A percentile compares a stretch with the other conserved stretches of the same genome.
phyloP scores from a whole-genome alignment of 1,140 invertebrate genomes.

The Acromyrmex charruanus region DNA sequence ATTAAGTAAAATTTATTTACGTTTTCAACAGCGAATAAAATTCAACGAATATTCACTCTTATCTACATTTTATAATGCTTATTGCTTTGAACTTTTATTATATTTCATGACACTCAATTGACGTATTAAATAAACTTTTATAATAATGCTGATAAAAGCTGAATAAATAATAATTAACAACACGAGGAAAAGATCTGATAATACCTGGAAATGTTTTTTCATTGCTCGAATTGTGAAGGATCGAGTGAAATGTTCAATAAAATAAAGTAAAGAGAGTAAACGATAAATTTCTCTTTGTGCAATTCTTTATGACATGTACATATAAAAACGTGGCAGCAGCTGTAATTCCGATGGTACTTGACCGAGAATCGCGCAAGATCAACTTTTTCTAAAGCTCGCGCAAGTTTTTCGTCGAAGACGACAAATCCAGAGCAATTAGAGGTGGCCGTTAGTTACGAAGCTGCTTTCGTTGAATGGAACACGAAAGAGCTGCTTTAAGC shows the following conservation, averaged over 20 bases:
- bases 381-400: conserved; percentile 42
- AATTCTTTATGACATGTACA: background rate
- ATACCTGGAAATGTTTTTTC: background rate
- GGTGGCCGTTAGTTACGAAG: conserved; percentile 67
- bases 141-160: background rate
- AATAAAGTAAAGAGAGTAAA: background rate
- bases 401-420: conserved; percentile 56
- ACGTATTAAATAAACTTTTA: background rate
- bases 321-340: background rate
- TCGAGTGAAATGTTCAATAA: background rate
- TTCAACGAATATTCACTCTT: background rate
- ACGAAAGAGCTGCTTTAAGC: conserved; percentile 72
- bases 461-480: conserved; percentile 50
- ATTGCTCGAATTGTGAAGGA: background rate
- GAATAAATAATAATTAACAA: background rate
- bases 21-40: background rate
- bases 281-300: background rate
- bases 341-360: conserved; percentile 20
- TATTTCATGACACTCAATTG: background rate
- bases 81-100: background rate
- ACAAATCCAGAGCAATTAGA: conserved; percentile 75
- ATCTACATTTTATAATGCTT: background rate
- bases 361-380: conserved; percentile 33
- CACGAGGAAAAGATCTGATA: background rate
- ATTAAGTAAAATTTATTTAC: conserved; percentile 3